Evolutionary conservation across 2,888 invertebrate species (phyloP).

Genomic region (Acleris sparsana): DNA sequence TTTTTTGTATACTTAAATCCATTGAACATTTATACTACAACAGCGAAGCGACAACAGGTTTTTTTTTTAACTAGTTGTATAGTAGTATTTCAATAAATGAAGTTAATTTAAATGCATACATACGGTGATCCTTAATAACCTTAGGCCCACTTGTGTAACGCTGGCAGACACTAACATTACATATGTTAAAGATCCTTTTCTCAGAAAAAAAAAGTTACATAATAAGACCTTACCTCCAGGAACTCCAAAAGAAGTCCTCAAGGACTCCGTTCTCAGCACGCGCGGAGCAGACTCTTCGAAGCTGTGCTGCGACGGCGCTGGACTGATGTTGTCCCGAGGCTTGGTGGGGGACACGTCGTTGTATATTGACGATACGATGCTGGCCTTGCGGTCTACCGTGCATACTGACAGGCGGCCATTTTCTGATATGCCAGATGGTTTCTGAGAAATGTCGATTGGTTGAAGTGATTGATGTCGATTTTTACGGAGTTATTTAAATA

Average conservation of each 20-base stretch:
- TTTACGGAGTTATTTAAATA: too few relatives aligned
- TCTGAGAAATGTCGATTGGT: conserved; percentile 61
- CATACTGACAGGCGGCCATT: conserved; percentile 77
- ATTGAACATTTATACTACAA: too few relatives aligned
- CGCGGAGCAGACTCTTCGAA: conserved; percentile 63
- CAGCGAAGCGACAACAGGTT: too few relatives aligned
- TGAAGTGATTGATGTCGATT: background rate
- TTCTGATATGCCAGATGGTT: conserved; percentile 62
- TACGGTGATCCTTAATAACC: too few relatives aligned
- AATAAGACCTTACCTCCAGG: conserved; percentile 42
- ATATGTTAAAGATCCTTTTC: too few relatives aligned
- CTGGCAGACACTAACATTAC: too few relatives aligned
- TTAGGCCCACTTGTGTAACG: too few relatives aligned
- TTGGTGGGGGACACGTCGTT: conserved; percentile 74
- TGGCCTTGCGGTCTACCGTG: conserved; percentile 75
- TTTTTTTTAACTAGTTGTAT: too few relatives aligned
- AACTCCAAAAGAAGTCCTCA: conserved; percentile 51
- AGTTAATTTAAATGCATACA: too few relatives aligned
- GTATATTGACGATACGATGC: conserved; percentile 75
- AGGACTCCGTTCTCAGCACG: conserved; percentile 67
- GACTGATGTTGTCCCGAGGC: conserved; percentile 67
- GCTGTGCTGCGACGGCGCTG: conserved; percentile 73
- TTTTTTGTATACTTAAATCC: too few relatives aligned
- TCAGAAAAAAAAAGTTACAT: too few relatives aligned
- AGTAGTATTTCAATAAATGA: too few relatives aligned